Base-by-base conservation (phyloP, 2,888 invertebrate species). In the Xanthorhoe designata region DNA sequence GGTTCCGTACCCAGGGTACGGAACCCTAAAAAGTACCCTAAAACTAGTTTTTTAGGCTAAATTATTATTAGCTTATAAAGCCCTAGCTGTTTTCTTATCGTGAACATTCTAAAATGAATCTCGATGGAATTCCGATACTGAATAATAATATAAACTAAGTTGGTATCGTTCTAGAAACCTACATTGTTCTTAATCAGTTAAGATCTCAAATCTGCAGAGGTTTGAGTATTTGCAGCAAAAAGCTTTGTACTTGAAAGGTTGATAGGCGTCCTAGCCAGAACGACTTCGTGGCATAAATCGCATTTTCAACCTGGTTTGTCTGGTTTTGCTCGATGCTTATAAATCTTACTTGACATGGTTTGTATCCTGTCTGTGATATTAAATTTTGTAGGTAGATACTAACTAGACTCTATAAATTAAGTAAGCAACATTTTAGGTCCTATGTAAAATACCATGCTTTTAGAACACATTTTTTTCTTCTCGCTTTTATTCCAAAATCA, bases 401-500 rank as follows among this genome's bases (percentile, higher is more conserved):
- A 47, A 8, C 2, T 17, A n/a, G n/a, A 47, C 15, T 6, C 17
- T 17, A 6, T 47, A 13, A 42, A 15, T 9, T 60, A 29, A 24
- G 42, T 42, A 54, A 35, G n/a, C 35, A 55, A 5, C 4, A 24
- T 24, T n/a, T 24, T 24, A 24, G 24, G 24, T 1, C 24, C 24
- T 24, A 24, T 24, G 24, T 24, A n/a, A n/a, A n/a, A n/a, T n/a
- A n/a, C n/a, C n/a, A n/a, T n/a, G n/a, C n/a, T n/a, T n/a, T n/a
- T n/a, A n/a, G n/a, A n/a, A n/a, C n/a, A n/a, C n/a, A n/a, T 24
- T 24, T n/a, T 38, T 24, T 8, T 13, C 32, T 35, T 15, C 55
- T 66, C 57, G 58, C 70, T 70, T 68, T 66, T 61, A 55, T 57
- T 54, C 52, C 19, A 13, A 64, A 61, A 55, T 64, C 32, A 61